phyloP scores from a whole-genome alignment of 2,797 vertebrate genomes.

The Trichosurus vulpecula region DNA sequence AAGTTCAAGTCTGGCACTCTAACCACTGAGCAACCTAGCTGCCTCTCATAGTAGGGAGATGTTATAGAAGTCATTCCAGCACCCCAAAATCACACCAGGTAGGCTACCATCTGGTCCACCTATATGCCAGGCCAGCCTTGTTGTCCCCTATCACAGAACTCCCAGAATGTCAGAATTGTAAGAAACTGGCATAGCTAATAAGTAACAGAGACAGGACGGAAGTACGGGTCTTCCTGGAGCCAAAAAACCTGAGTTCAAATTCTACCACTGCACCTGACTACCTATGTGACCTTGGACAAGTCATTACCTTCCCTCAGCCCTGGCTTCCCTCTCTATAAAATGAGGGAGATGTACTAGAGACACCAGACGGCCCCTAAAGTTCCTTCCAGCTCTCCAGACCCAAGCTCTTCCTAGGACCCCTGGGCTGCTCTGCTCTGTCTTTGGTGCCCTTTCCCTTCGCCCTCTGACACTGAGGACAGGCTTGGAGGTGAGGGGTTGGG shows the following conservation, averaged over 20 bases:
- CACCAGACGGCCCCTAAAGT: too few relatives aligned
- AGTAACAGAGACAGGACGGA: too few relatives aligned
- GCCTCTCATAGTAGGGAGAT: too few relatives aligned
- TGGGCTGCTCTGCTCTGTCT: not conserved
- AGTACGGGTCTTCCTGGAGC: not conserved
- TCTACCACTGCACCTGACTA: not conserved
- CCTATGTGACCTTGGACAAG: not conserved
- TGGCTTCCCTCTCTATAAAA: not conserved
- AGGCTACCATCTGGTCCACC: too few relatives aligned
- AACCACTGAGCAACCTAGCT: too few relatives aligned
- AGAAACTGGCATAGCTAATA: too few relatives aligned
- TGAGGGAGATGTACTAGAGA: not conserved
- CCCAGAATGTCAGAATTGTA: too few relatives aligned
- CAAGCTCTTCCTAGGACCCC: not conserved
- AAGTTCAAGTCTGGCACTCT: too few relatives aligned
- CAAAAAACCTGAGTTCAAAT: not conserved
- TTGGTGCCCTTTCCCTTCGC: not conserved
- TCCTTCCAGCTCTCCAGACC: not conserved
- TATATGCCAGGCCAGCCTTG: not conserved
- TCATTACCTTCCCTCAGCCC: not conserved
- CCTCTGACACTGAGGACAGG: not conserved
- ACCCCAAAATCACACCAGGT: too few relatives aligned
- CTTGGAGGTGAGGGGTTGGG: not conserved
- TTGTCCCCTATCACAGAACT: slow-evolving; percentile 36
- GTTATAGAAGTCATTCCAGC: too few relatives aligned